Conservation (phyloP, 35 echinoderm and acorn worm species). For the Lytechinus pictus region DNA sequence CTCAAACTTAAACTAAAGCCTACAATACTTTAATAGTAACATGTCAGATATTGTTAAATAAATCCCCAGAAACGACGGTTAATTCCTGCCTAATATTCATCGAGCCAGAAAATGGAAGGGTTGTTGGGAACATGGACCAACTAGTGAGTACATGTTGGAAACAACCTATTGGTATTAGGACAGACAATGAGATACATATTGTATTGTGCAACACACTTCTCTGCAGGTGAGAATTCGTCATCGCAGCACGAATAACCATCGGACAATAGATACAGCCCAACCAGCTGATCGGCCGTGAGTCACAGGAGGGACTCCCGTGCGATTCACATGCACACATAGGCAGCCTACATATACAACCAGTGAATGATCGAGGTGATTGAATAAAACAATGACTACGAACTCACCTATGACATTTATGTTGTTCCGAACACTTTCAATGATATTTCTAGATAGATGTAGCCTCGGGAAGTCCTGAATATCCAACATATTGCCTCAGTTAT, state of each 20-base stretch:
- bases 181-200: too few species aligned
- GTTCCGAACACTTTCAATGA: conserved; percentile 61
- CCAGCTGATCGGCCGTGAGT: neutral
- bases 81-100: too few species aligned
- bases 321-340: neutral
- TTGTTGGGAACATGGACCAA: too few species aligned
- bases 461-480: conserved; percentile 42
- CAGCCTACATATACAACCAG: neutral
- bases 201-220: neutral
- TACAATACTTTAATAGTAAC: too few species aligned
- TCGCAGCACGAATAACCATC: neutral
- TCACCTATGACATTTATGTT: conserved; percentile 50
- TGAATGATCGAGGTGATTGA: neutral
- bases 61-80: too few species aligned
- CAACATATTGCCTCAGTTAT: conserved; percentile 46
- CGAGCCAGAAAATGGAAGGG: too few species aligned
- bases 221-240: neutral
- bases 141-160: too few species aligned
- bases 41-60: too few species aligned
- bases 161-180: too few species aligned
- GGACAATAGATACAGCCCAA: neutral
- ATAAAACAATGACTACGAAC: neutral
- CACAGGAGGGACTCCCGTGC: neutral
- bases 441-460: neutral
- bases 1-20: too few species aligned